Percentiles rank a stretch among this genome's conserved stretches.
Evolutionary conservation across 2,797 vertebrate species (phyloP).

Genomic region (Lates japonicus): DNA sequence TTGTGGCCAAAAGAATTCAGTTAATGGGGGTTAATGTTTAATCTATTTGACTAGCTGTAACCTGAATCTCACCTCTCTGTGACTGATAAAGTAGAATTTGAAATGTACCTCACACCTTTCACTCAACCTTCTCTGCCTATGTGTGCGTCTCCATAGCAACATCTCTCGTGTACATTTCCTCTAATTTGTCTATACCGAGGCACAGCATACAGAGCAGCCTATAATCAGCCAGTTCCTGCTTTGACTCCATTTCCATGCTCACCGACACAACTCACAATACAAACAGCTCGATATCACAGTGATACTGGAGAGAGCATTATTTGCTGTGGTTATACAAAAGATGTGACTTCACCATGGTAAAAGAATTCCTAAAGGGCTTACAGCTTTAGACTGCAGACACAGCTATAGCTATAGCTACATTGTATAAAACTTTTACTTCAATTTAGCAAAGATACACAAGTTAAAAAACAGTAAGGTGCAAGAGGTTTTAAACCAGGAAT

Average conservation of each 20-base stretch:
- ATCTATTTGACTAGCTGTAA: neutral
- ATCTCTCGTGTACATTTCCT: conserved; percentile 31
- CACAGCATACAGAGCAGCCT: conserved; percentile 35
- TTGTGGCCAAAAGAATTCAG: neutral
- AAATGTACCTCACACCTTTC: conserved; percentile 17
- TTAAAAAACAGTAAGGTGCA: neutral
- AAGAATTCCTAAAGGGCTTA: neutral
- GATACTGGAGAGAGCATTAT: neutral
- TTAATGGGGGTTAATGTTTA: neutral
- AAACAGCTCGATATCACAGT: neutral
- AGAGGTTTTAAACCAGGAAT: neutral
- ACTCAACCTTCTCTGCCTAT: conserved; percentile 16
- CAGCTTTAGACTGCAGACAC: neutral
- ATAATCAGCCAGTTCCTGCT: conserved; percentile 53
- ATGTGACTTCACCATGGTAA: neutral
- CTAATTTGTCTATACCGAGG: conserved; percentile 44
- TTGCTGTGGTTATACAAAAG: neutral
- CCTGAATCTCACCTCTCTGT: conserved; percentile 1
- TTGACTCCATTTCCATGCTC: conserved; percentile 62
- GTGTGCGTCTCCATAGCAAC: conserved; percentile 41
- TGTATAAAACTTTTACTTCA: neutral
- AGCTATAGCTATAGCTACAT: neutral
- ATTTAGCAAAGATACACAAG: neutral
- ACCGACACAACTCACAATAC: conserved; percentile 30
- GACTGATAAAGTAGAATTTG: conserved; percentile 2